Conservation (phyloP, 2,888 invertebrate genomes). For the Brassicogethes aeneus region DNA sequence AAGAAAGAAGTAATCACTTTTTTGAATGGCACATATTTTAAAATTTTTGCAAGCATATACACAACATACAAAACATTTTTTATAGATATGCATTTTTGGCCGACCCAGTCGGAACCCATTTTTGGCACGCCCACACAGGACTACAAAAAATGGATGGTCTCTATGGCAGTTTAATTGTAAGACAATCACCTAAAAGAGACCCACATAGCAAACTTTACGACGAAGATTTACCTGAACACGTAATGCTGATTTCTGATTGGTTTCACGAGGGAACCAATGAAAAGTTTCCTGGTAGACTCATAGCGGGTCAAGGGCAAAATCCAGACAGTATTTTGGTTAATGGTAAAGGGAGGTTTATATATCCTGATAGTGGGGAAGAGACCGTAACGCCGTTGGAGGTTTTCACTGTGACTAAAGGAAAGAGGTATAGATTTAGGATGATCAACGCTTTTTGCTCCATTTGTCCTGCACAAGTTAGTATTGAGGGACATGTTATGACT, state of each 20-base stretch:
- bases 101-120: slow-evolving; percentile 70
- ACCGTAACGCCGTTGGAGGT: slow-evolving; percentile 74
- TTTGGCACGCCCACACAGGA: slow-evolving; percentile 82
- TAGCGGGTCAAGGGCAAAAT: slow-evolving; percentile 54
- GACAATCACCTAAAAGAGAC: slow-evolving; percentile 68
- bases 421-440: slow-evolving; percentile 73
- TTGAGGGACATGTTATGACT: slow-evolving; percentile 69
- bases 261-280: slow-evolving; percentile 64
- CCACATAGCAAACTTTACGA: slow-evolving; percentile 73
- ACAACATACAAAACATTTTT: slow-evolving; percentile 49
- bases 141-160: slow-evolving; percentile 72
- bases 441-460: slow-evolving; percentile 78
- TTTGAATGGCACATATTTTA: too few species aligned
- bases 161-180: slow-evolving; percentile 67
- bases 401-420: slow-evolving; percentile 71
- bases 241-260: slow-evolving; percentile 73
- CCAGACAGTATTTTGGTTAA: not conserved
- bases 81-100: too few species aligned
- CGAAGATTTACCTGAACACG: slow-evolving; percentile 74
- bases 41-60: too few species aligned
- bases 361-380: slow-evolving; percentile 77
- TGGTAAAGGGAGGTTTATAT: slow-evolving; percentile 60
- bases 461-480: slow-evolving; percentile 75
- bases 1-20: too few species aligned
- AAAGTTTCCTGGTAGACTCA: slow-evolving; percentile 59